Conservation (phyloP, 2,888 invertebrate species). For the Mantis religiosa region DNA sequence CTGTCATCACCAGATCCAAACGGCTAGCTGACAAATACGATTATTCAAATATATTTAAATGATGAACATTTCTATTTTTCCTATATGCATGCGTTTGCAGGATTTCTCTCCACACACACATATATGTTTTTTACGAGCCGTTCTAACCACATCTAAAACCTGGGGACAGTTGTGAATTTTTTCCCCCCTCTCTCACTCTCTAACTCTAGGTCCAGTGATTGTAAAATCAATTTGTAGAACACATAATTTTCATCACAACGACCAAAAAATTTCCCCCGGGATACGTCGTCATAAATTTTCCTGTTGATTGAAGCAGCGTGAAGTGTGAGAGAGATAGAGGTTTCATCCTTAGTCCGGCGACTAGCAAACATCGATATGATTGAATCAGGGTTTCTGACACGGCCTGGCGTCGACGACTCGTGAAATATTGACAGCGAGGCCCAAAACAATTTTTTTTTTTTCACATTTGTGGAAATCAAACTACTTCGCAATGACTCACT, state of each 20-base stretch:
- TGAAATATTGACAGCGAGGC: neutral
- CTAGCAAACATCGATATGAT: neutral
- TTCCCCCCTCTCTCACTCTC: neutral
- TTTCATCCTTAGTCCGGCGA: neutral
- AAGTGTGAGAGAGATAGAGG: neutral
- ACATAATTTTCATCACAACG: constrained; percentile 15
- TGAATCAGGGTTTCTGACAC: constrained; percentile 1
- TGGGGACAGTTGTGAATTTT: constrained; percentile 15
- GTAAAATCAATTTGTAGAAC: constrained; percentile 25
- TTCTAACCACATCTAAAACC: neutral
- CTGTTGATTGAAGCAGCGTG: neutral
- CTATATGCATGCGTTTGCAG: constrained; percentile 25
- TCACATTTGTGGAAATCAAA: neutral
- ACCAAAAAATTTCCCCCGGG: neutral
- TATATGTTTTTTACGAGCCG: neutral
- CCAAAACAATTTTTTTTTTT: neutral
- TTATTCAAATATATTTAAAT: constrained; percentile 30
- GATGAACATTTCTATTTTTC: constrained; percentile 26
- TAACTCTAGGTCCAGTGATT: constrained; percentile 1
- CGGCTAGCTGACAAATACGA: constrained; percentile 26
- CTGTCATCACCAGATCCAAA: constrained; percentile 18
- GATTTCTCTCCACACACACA: constrained; percentile 2
- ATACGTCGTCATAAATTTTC: constrained; percentile 2
- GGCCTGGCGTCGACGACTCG: neutral
- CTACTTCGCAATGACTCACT: neutral